Conservation (phyloP, 2,113 vertebrate genomes). For the Rhinolophus sinicus region DNA sequence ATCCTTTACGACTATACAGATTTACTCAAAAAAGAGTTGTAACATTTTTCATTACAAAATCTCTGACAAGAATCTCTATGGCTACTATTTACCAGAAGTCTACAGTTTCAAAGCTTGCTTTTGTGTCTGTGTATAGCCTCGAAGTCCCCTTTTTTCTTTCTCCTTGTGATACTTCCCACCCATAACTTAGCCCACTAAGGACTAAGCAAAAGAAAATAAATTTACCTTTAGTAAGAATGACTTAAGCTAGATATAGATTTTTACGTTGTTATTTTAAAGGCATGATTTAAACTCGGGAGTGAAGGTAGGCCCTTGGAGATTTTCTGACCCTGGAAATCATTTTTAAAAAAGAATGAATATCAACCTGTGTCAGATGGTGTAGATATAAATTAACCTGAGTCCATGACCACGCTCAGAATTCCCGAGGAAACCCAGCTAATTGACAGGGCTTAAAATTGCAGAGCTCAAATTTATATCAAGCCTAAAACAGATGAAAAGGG, state of each 20-base stretch:
- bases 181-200: neutral
- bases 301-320: neutral
- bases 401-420: neutral
- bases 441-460: neutral
- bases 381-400: constrained; percentile 3
- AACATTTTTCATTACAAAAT: constrained; percentile 4
- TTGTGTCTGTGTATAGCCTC: neutral
- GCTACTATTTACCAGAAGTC: neutral
- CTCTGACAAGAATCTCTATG: neutral
- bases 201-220: neutral
- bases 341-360: neutral
- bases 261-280: neutral
- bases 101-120: neutral
- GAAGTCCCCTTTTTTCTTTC: neutral
- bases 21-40: neutral
- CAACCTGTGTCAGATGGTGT: neutral
- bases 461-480: neutral
- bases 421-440: neutral
- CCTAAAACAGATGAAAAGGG: neutral
- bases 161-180: neutral
- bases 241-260: neutral
- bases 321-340: neutral
- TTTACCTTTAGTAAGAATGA: neutral
- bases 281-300: neutral
- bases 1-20: neutral